These are phyloP conservation scores for Diplodus sargus DNA, from an alignment of 2,797 vertebrate species.

Conservation along the genomic window DNA sequence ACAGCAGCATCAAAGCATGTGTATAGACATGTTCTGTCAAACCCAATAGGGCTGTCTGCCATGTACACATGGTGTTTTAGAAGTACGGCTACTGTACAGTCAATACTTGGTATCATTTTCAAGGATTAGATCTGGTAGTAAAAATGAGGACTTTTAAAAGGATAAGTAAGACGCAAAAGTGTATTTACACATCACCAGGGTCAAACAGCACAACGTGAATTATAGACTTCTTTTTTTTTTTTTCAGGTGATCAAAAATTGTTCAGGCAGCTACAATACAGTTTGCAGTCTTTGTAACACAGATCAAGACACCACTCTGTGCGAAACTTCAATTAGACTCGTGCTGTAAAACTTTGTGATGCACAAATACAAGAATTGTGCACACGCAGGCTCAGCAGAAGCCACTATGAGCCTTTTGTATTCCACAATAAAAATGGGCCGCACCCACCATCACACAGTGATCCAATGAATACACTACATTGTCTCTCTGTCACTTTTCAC, in stretches of 20 bases:
- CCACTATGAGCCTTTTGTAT: conserved; percentile 34
- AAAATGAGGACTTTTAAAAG: conserved; percentile 54
- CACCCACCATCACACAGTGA: conserved; percentile 40
- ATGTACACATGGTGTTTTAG: conserved; percentile 45
- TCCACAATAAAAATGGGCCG: conserved; percentile 17
- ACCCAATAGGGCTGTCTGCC: conserved; percentile 27
- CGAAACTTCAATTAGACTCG: conserved; percentile 27
- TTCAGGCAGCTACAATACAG: conserved; percentile 61
- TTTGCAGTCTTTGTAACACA: conserved; percentile 49
- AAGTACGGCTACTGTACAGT: conserved; percentile 45
- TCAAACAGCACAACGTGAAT: conserved; percentile 51
- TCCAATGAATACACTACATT: conserved; percentile 36
- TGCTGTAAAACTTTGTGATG: conserved; percentile 37
- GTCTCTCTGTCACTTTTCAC: conserved; percentile 34
- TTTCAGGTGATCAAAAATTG: conserved; percentile 37
- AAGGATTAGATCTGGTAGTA: conserved; percentile 58
- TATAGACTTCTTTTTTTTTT: conserved; percentile 11
- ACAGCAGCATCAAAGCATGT: conserved; percentile 66
- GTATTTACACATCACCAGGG: conserved; percentile 70
- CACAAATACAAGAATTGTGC: conserved; percentile 38
- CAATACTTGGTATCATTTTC: conserved; percentile 63
- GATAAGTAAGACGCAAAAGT: conserved; percentile 57
- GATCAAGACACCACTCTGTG: conserved; percentile 31
- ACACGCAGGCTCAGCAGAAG: conserved; percentile 20
- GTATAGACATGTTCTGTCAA: conserved; percentile 34